Evolutionary conservation across 2,888 invertebrate genomes (phyloP).

Genomic region (Phrixothrix hirtus): DNA sequence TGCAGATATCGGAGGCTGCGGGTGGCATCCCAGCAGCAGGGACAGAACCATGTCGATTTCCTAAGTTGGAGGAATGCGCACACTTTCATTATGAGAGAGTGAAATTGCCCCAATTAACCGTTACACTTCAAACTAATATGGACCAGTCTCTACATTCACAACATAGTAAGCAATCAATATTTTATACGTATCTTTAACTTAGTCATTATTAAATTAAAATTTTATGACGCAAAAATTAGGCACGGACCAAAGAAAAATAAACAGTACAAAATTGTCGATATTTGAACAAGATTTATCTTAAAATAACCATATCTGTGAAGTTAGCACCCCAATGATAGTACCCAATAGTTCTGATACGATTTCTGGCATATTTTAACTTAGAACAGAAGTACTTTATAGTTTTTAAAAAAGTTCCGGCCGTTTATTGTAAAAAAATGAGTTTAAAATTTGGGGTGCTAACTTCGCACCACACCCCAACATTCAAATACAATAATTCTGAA

Average conservation of each 20-base stretch:
- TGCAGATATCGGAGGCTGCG: slow-evolving; percentile 53
- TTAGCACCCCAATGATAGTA: neutral
- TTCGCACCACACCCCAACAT: too few species aligned
- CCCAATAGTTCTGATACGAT: neutral
- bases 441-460: too few species aligned
- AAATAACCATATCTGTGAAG: too few species aligned
- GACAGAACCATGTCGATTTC: slow-evolving; percentile 67
- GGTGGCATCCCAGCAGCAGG: slow-evolving; percentile 46
- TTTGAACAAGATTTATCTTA: too few species aligned
- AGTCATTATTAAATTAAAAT: neutral
- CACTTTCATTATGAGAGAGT: slow-evolving; percentile 98
- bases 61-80: slow-evolving; percentile 93
- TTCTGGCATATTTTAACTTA: too few species aligned
- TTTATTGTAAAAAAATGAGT: too few species aligned
- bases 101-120: slow-evolving; percentile 75
- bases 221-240: too few species aligned
- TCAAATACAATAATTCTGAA: too few species aligned
- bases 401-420: too few species aligned
- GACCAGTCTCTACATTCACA: slow-evolving; percentile 57
- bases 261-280: too few species aligned
- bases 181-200: slow-evolving; percentile 33
- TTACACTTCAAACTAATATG: slow-evolving; percentile 60
- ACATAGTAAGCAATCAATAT: slow-evolving; percentile 49
- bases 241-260: too few species aligned
- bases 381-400: too few species aligned